Conservation (phyloP, 2,888 invertebrate species). For the Acanthosepion esculentum region DNA sequence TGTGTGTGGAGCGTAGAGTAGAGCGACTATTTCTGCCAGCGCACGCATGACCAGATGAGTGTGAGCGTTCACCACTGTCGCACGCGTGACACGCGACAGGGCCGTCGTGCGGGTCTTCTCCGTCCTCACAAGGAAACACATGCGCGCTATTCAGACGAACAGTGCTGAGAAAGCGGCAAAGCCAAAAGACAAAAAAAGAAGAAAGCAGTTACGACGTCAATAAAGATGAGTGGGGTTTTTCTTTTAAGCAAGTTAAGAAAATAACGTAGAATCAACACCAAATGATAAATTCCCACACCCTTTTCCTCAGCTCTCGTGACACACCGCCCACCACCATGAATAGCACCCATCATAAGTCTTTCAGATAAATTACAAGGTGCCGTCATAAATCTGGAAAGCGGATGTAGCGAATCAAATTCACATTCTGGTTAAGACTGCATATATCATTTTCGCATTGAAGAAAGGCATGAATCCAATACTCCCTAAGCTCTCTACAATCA, state of each 20-base stretch:
- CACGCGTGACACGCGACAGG: background rate
- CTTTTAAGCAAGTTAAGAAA: background rate
- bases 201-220: background rate
- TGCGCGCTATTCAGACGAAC: background rate
- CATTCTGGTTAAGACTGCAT: no score
- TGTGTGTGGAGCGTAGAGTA: background rate
- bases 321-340: background rate
- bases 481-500: no score
- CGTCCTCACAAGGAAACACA: background rate
- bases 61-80: background rate
- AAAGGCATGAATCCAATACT: no score
- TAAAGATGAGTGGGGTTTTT: background rate
- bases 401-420: no score
- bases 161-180: background rate
- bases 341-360: background rate
- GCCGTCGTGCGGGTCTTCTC: background rate
- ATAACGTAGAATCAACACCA: background rate
- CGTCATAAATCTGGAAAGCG: no score
- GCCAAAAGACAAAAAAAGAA: background rate
- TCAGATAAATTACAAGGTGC: no score
- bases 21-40: background rate
- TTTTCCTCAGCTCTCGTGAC: background rate
- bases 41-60: background rate
- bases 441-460: no score
- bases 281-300: background rate